Percentiles rank a stretch among this genome's conserved stretches.
These are phyloP conservation scores for Xyrichtys novacula DNA, from an alignment of 2,797 vertebrate species.

Conservation along the genomic window DNA sequence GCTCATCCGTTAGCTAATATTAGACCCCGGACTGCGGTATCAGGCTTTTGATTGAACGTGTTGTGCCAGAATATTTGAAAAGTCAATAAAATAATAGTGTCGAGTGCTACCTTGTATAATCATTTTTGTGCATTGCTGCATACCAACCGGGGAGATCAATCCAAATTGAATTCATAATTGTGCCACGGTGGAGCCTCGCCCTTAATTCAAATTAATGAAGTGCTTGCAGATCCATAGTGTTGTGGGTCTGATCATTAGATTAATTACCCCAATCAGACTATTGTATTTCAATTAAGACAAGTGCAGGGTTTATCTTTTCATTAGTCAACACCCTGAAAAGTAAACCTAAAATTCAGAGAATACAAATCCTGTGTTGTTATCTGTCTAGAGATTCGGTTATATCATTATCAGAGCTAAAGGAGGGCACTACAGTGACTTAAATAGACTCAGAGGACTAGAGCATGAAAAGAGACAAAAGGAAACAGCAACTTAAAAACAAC, in stretches of 20 bases:
- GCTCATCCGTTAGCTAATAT: conserved; percentile 7
- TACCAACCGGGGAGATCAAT: conserved; percentile 71
- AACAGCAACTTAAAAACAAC: conserved; percentile 53
- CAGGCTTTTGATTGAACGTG: conserved; percentile 18
- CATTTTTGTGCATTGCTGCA: conserved; percentile 53
- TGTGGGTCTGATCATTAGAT: conserved; percentile 76
- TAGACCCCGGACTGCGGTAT: not conserved
- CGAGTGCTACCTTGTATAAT: conserved; percentile 12
- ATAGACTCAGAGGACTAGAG: not conserved
- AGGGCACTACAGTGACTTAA: not conserved
- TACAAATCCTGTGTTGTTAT: not conserved
- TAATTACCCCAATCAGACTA: conserved; percentile 78
- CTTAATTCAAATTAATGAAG: conserved; percentile 85
- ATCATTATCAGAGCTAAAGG: not conserved
- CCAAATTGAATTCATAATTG: conserved; percentile 83
- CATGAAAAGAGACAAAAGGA: conserved; percentile 6
- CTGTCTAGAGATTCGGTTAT: not conserved
- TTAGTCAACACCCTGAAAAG: conserved; percentile 60
- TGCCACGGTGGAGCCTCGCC: conserved; percentile 48
- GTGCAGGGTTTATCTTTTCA: conserved; percentile 68
- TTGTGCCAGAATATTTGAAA: conserved; percentile 17
- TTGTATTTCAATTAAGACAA: conserved; percentile 78
- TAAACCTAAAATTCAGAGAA: conserved; percentile 19
- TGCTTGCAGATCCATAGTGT: conserved; percentile 77
- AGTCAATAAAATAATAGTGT: conserved; percentile 27